These are phyloP conservation scores for Ctenosaura bakeri DNA, from an alignment of 2,797 vertebrate genomes.

Conservation along the genomic window DNA sequence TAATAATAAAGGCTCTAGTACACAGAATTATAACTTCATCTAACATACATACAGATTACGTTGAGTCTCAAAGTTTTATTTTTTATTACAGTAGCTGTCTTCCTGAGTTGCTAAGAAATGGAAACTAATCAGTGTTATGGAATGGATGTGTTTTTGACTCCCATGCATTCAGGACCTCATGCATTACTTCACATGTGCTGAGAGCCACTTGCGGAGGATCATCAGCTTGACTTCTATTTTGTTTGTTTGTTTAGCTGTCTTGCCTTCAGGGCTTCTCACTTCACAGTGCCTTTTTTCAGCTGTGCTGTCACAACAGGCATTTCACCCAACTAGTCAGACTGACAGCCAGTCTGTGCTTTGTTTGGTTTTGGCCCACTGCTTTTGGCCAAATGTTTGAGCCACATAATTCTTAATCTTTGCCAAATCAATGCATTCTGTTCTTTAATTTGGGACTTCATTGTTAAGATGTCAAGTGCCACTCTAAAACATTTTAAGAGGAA, in stretches of 20 bases:
- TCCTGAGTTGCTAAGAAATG: background rate
- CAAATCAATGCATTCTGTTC: background rate
- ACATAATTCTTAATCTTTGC: background rate
- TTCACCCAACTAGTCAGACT: background rate
- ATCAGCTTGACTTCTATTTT: background rate
- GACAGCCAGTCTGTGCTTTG: background rate
- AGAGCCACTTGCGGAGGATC: background rate
- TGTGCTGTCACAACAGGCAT: background rate
- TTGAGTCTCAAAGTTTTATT: no score
- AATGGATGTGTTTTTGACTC: background rate
- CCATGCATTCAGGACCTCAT: background rate
- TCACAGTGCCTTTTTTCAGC: background rate
- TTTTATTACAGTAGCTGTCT: background rate
- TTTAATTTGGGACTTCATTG: background rate
- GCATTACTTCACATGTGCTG: background rate
- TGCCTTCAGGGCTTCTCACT: background rate
- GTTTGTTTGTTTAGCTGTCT: background rate
- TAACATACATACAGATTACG: background rate
- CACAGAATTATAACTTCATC: background rate
- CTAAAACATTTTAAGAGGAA: background rate
- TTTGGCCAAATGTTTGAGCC: background rate
- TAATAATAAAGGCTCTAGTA: background rate
- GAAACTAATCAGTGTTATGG: background rate
- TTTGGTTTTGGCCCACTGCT: background rate
- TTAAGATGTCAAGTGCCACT: background rate